Base-by-base conservation (phyloP, 2,797 vertebrate species). In the Lacerta bilineata region DNA sequence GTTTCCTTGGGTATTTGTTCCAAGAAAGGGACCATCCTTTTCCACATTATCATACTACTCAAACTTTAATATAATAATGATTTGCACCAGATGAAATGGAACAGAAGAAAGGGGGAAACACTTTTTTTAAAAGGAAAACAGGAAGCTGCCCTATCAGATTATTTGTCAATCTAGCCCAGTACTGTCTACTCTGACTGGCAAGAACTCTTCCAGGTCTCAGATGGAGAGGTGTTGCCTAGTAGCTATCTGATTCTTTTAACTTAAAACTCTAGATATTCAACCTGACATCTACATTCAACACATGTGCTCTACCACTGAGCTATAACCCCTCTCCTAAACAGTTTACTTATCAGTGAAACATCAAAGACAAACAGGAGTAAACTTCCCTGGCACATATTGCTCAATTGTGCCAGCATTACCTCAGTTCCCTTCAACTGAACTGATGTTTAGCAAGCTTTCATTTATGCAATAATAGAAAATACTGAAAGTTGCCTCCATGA, bases 361-460 rank as follows among this genome's bases (percentile, higher is more conserved):
- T 5, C 20, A 8, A 61, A 76, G 59, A 76, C 11, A 84, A 75
- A 50, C 17, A 71, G 9, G 6, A 79, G 2, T 50, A 20, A 71
- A 71, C 3, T 11, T 50, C 25, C 6, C 11, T 75, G 36, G 25
- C 61, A 64, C 36, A 61, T 29, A 15, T 27, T 84, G 23, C 33
- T 13, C 9, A 41, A 78, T 50, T 20, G 11, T 86, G 46, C 27
- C 43, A 79, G 43, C 8, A 55, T 33, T 79, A 69, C 7, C 15
- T 46, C 76, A 79, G 55, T 17, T 80, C 71, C 76, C 64, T 69
- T 33, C 76, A 29, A 86, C 25, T 25, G 39, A 71, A 86, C 72
- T 20, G 2, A 10, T 36, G 33, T 55, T 71, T 80, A 71, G 5
- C 8, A 87, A 41, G 25, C 25, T 80, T 36, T 50, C 41, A 79